Percentiles rank a stretch among this genome's conserved stretches.
Evolutionary conservation across 2,113 vertebrate species (phyloP).

Genomic region (Piprites chloris): DNA sequence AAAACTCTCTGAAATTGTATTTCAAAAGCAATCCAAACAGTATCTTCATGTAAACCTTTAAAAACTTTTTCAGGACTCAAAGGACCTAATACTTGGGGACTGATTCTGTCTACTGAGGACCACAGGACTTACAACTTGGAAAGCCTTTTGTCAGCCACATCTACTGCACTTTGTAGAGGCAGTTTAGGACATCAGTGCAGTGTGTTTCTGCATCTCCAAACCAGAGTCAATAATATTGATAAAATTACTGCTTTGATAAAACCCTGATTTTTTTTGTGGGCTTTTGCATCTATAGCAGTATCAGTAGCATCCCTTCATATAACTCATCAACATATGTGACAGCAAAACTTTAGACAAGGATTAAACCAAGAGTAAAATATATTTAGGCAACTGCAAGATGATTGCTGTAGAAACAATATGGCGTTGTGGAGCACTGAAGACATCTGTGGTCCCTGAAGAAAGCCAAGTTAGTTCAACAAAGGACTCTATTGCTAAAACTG

Average conservation of each 20-base stretch:
- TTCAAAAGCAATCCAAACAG: not conserved
- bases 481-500: not conserved
- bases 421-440: not conserved
- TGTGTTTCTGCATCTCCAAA: not conserved
- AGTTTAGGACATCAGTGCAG: fast-evolving
- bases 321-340: fast-evolving
- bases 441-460: not conserved
- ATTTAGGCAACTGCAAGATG: not conserved
- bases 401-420: not conserved
- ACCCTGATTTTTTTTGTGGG: not conserved
- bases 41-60: not conserved
- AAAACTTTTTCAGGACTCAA: not conserved
- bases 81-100: not conserved
- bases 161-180: not conserved
- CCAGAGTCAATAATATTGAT: not conserved
- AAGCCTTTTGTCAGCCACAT: not conserved
- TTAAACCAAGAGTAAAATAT: not conserved
- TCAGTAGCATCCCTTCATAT: not conserved
- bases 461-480: not conserved
- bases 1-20: not conserved
- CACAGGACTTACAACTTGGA: not conserved
- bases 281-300: not conserved
- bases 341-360: not conserved
- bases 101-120: not conserved
- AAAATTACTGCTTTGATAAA: not conserved